A percentile compares a stretch with the other conserved stretches of the same genome.
phyloP scores from a whole-genome alignment of 2,113 vertebrate species.

The Camarhynchus parvulus region DNA sequence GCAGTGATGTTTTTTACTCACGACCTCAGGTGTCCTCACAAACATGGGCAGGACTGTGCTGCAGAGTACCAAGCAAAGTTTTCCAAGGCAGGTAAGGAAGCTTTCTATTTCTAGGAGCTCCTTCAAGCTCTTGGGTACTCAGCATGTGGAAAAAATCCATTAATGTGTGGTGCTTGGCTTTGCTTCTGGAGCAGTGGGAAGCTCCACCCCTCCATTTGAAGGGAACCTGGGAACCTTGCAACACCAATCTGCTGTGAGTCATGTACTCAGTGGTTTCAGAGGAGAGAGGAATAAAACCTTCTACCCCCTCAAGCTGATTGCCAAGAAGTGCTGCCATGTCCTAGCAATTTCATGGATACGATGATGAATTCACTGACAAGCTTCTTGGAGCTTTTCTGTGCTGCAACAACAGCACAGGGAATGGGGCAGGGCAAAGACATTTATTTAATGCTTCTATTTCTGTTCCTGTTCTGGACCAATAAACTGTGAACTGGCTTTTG shows the following conservation, averaged over 20 bases:
- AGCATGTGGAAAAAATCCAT: neutral
- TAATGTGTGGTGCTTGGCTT: neutral
- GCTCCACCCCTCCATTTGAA: neutral
- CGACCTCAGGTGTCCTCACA: neutral
- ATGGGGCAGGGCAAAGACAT: neutral
- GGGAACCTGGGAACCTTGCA: neutral
- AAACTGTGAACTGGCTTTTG: neutral
- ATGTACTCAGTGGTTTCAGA: neutral
- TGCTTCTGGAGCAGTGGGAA: neutral
- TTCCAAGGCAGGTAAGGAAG: conserved; percentile 12
- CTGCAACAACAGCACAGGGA: neutral
- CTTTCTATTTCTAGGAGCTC: neutral
- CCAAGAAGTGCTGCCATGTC: neutral
- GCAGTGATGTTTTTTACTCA: neutral
- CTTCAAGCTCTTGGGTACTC: neutral
- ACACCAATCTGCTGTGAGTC: neutral
- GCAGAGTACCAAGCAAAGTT: neutral
- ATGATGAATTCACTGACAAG: neutral
- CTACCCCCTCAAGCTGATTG: neutral
- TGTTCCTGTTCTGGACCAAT: neutral
- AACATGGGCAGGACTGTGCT: neutral
- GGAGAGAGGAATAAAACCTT: neutral
- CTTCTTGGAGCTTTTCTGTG: neutral
- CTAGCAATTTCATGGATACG: neutral
- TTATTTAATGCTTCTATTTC: neutral